Evolutionary conservation across 2,797 vertebrate species (phyloP), one percentile per base, ranked within the genome.

Genomic region (Balearica regulorum): DNA sequence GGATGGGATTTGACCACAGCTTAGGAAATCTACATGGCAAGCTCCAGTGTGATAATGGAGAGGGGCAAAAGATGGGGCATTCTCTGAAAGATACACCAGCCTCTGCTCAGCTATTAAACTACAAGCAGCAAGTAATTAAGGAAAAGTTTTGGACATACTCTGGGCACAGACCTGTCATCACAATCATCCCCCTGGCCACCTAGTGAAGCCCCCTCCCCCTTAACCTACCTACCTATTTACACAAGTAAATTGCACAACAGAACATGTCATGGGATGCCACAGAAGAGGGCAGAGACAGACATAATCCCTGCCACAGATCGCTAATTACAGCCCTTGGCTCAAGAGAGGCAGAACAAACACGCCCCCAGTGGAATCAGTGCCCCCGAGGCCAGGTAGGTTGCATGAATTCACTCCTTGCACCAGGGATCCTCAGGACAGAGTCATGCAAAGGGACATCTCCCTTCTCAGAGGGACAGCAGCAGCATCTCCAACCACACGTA

Each of bases 101-200:
- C 29, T 46, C 35, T 76, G 37, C 43, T 51, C n/a, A 83, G 41
- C 18, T 62, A 64, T 3, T 24, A 29, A 24, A 54, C 37, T 68
- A 55, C 41, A 68, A 33, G 13, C 13, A 82, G 62, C 16, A 55
- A 76, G 15, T 13, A 68, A n/a, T 77, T 64, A 55, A 37, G 29
- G 55, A 69, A 83, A 79, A 12, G 37, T 43, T 92, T 68, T 22
- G 31, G 37, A 15, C 22, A 6, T 39, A 20, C 71, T 82, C 82
- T 33, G 21, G 35, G 25, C 16, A 70, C 29, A 65, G 2, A 6
- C 0, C 5, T 41, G 13, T 43, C 35, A 66, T 33, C 28, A 35
- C 18, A 54, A 5, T 26, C 15, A 58, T 18, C 3, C 11, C 12
- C 12, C 39, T 20, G 5, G 55, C 16, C 57, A 43, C 0, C 0